Conservation (phyloP, 2,113 vertebrate genomes). For the Rhegmatorhina hoffmannsi region DNA sequence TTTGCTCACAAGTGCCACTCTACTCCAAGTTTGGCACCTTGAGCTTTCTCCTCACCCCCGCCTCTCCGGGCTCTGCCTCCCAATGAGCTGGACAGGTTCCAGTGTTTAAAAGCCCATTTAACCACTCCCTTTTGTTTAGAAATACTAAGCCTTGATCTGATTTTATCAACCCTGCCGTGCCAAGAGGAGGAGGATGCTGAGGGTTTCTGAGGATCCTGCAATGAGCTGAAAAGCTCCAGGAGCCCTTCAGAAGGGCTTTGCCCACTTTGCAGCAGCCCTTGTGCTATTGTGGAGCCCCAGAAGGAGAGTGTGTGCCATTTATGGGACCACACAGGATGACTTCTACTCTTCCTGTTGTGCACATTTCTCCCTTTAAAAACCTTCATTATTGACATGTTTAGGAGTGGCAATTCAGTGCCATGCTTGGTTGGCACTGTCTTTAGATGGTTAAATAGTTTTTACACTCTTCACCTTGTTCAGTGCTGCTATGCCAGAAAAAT, state of each 20-base stretch:
- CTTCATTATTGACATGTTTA: background rate
- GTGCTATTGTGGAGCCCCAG: background rate
- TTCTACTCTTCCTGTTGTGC: background rate
- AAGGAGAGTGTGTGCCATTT: background rate
- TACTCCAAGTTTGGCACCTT: slow-evolving; percentile 51
- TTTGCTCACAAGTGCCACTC: slow-evolving; percentile 67
- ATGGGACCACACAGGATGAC: slow-evolving; percentile 20
- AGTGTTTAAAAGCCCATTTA: slow-evolving; percentile 67
- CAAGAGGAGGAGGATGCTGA: slow-evolving; percentile 50
- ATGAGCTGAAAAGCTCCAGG: slow-evolving; percentile 22
- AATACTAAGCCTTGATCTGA: slow-evolving; percentile 64
- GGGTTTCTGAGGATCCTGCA: slow-evolving; percentile 33
- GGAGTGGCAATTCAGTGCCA: slow-evolving; percentile 11
- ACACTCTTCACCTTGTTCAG: background rate
- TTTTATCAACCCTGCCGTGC: slow-evolving; percentile 62
- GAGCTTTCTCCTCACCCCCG: background rate
- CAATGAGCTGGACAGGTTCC: slow-evolving; percentile 62
- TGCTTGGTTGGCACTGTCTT: slow-evolving; percentile 35
- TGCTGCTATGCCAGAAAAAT: slow-evolving; percentile 8
- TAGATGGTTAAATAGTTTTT: slow-evolving; percentile 22
- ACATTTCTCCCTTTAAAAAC: background rate
- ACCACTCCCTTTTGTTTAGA: slow-evolving; percentile 64
- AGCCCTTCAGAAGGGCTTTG: slow-evolving; percentile 39
- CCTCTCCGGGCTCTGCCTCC: slow-evolving; percentile 32
- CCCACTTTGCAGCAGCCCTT: slow-evolving; percentile 30